Evolutionary conservation across 2,888 invertebrate species (phyloP).

Genomic region (Troides helena): DNA sequence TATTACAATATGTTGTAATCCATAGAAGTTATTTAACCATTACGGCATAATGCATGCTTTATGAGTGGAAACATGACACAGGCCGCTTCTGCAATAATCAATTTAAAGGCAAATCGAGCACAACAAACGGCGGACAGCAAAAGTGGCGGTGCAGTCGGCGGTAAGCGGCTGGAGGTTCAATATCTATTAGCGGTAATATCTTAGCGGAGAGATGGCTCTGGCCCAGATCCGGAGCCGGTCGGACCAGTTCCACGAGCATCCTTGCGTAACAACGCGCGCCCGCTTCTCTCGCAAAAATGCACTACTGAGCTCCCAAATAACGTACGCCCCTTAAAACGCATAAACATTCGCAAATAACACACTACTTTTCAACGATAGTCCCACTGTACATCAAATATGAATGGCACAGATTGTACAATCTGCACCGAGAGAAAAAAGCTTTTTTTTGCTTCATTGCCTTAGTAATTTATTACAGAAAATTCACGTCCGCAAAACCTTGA

Average conservation of each 20-base stretch:
- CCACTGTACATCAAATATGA: constrained; percentile 50
- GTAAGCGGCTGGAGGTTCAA: constrained; percentile 56
- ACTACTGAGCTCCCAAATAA: constrained; percentile 69
- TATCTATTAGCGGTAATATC: constrained; percentile 76
- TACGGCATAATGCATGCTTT: constrained; percentile 31
- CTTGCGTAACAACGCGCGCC: constrained; percentile 67
- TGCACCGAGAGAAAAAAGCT: constrained; percentile 63
- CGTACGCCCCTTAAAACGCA: constrained; percentile 69
- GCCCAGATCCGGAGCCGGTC: constrained; percentile 75
- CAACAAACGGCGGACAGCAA: constrained; percentile 36
- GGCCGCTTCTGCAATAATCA: constrained; percentile 33
- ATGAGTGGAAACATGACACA: constrained; percentile 36
- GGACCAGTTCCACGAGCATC: constrained; percentile 71
- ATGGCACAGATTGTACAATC: constrained; percentile 56
- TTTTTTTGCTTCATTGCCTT: constrained; percentile 55
- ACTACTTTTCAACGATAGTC: constrained; percentile 48
- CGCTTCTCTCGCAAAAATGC: constrained; percentile 70
- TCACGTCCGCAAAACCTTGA: constrained; percentile 67
- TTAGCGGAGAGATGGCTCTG: constrained; percentile 74
- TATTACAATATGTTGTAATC: constrained; percentile 3
- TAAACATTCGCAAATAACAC: constrained; percentile 60
- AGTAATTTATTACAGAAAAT: constrained; percentile 69
- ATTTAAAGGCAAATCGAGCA: constrained; percentile 47
- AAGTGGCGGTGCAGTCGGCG: constrained; percentile 36
- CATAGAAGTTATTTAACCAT: constrained; percentile 19